Base-by-base conservation (phyloP, 2,888 invertebrate genomes). In the Noctua comes region DNA sequence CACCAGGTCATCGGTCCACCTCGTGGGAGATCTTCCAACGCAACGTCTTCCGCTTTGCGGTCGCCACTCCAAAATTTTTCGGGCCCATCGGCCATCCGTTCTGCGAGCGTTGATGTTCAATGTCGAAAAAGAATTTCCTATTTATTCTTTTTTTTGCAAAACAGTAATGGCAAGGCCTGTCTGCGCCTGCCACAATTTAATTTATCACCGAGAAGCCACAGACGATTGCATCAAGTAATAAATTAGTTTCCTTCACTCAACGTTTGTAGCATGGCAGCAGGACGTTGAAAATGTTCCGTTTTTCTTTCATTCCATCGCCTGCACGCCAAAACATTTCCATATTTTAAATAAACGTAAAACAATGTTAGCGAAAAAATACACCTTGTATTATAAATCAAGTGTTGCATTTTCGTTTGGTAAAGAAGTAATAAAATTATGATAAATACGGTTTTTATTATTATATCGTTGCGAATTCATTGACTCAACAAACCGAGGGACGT, bases 381-480 rank as follows among this genome's bases (percentile, higher is more conserved):
- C 16, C 48, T 64, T 8, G 66, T 74, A 27, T 71, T 76, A 80
- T 85, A 85, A 83, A 83, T 80, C 83, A 86, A 85, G 73, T 62
- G 68, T 46, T 83, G 80, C 73, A 86, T 77, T 80, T 75, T 73
- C 59, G 13, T 68, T 75, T 76, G 18, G 13, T 73, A 66, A 86
- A 73, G 70, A 85, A 86, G 82, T 66, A 77, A 79, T 86, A 81
- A 81, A 84, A 81, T 83, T 74, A 77, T 80, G 54, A 72, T 71
- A 73, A 71, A 83, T 82, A 64, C 24, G 10, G 40, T 59, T 74
- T 80, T 79, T 73, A 78, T 72, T 64, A 70, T 68, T 64, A 71
- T 68, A 70, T 73, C n/a, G 51, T 80, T 68, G 76, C 51, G 83
- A 83, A 76, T 85, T 71, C 69, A 80, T 79, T 66, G 59, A 65